These are phyloP conservation scores for Hermodice carunculata DNA, from an alignment of 2,888 invertebrate species.

Conservation along the genomic window DNA sequence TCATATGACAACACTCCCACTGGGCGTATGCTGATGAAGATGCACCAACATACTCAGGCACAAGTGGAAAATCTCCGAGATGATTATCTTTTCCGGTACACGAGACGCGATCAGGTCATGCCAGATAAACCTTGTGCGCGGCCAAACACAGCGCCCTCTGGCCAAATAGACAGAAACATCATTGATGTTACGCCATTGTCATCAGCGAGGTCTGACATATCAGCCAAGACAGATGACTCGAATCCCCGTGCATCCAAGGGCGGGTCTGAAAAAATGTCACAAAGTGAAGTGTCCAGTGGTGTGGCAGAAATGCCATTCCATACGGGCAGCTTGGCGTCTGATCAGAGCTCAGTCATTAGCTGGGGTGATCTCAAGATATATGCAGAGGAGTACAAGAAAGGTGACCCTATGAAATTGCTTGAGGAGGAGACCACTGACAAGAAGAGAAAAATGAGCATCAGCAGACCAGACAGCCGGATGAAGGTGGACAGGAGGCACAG, in stretches of 20 bases:
- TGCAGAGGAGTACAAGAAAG: not conserved
- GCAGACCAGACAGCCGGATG: too few relatives aligned
- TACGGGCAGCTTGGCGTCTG: too few relatives aligned
- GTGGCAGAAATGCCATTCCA: too few relatives aligned
- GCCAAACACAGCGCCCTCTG: not conserved
- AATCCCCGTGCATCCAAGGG: not conserved
- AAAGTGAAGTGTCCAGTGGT: too few relatives aligned
- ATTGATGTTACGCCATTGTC: not conserved
- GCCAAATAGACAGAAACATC: not conserved
- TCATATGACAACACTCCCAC: conserved; percentile 2
- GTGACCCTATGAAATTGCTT: too few relatives aligned
- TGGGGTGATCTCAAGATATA: too few relatives aligned
- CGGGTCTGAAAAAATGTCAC: too few relatives aligned
- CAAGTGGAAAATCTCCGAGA: not conserved
- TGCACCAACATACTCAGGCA: conserved; percentile 1
- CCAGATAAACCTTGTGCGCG: not conserved
- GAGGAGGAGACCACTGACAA: too few relatives aligned
- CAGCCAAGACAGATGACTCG: too few relatives aligned
- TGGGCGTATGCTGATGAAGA: not conserved
- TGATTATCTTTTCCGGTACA: conserved; percentile 9
- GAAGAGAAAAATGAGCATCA: too few relatives aligned
- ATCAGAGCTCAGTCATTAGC: too few relatives aligned
- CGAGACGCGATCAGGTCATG: not conserved
- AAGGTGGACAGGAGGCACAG: too few relatives aligned
- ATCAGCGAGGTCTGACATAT: not conserved